Evolutionary conservation across 2,113 vertebrate species (phyloP).

Genomic region (Epinephelus cyanopodus): DNA sequence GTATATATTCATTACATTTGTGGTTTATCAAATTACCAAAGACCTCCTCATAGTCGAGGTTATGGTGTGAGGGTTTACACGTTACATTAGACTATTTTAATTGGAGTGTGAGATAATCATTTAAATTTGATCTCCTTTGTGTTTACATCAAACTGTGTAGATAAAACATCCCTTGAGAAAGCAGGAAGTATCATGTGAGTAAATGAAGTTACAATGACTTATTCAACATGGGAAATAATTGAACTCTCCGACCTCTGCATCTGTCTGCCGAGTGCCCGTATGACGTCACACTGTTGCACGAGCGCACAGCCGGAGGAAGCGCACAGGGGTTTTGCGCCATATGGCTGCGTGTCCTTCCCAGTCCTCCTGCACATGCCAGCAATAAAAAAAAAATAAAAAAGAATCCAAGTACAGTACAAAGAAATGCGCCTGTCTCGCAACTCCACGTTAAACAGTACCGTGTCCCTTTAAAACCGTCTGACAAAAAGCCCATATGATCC

Average conservation of each 20-base stretch:
- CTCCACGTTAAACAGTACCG: slow-evolving; percentile 70
- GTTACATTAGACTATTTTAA: too few relatives aligned
- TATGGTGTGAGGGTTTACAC: too few relatives aligned
- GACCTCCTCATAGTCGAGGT: neutral
- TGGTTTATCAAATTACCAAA: neutral
- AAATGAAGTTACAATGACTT: slow-evolving; percentile 27
- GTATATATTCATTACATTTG: neutral
- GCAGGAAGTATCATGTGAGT: too few relatives aligned
- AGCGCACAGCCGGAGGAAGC: slow-evolving; percentile 50
- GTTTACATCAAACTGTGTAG: neutral
- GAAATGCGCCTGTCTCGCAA: slow-evolving; percentile 51
- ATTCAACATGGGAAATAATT: slow-evolving; percentile 15
- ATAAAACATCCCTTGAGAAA: neutral
- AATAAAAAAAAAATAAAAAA: neutral
- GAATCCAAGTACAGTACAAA: slow-evolving; percentile 13
- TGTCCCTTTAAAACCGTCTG: slow-evolving; percentile 92
- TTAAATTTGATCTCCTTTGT: too few relatives aligned
- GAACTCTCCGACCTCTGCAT: slow-evolving; percentile 66
- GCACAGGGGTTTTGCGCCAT: slow-evolving; percentile 63
- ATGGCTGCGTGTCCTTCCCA: slow-evolving; percentile 34
- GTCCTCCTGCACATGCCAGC: neutral
- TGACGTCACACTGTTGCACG: slow-evolving; percentile 69
- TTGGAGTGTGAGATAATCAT: too few relatives aligned
- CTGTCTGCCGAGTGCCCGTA: slow-evolving; percentile 25
- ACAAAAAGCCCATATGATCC: slow-evolving; percentile 92